Conservation (phyloP, 1,140 invertebrate genomes). For the Zaprionus capensis region DNA sequence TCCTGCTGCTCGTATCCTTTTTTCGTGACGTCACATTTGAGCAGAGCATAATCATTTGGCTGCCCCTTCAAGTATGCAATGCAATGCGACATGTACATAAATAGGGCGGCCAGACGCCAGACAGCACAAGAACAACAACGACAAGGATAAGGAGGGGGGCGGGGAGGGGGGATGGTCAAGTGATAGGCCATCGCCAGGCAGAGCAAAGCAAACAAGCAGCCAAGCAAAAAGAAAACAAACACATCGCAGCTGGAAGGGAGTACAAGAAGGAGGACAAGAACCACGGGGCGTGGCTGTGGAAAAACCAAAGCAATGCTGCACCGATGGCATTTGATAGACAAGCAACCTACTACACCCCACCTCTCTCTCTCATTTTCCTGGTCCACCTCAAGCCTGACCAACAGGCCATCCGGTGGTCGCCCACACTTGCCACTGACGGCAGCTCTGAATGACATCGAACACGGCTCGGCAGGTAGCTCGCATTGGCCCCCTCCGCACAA, state of each 20-base stretch:
- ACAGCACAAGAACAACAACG: conserved; percentile 41
- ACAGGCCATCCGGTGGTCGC: conserved; percentile 32
- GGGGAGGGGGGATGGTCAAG: not conserved
- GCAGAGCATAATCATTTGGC: conserved; percentile 59
- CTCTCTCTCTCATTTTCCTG: conserved; percentile 2
- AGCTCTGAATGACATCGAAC: conserved; percentile 6
- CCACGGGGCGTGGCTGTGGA: not conserved
- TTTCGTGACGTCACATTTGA: conserved; percentile 42
- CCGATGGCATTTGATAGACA: conserved; percentile 61
- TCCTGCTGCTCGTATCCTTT: conserved; percentile 5
- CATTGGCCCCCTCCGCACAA: not conserved
- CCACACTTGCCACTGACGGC: conserved; percentile 11
- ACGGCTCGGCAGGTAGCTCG: conserved; percentile 4
- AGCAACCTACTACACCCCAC: conserved; percentile 1
- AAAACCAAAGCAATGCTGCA: conserved; percentile 27
- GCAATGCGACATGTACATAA: conserved; percentile 50
- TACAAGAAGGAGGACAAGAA: conserved; percentile 21
- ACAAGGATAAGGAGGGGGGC: not conserved
- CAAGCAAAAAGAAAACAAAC: conserved; percentile 62
- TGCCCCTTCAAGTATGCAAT: conserved; percentile 62
- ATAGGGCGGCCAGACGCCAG: conserved; percentile 43
- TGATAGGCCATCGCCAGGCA: conserved; percentile 42
- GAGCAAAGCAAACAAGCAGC: conserved; percentile 55
- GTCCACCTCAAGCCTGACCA: conserved; percentile 32
- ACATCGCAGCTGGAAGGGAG: conserved; percentile 34